These are phyloP conservation scores for Drosophila lacertosa DNA, from an alignment of 1,140 invertebrate species.

Conservation along the genomic window DNA sequence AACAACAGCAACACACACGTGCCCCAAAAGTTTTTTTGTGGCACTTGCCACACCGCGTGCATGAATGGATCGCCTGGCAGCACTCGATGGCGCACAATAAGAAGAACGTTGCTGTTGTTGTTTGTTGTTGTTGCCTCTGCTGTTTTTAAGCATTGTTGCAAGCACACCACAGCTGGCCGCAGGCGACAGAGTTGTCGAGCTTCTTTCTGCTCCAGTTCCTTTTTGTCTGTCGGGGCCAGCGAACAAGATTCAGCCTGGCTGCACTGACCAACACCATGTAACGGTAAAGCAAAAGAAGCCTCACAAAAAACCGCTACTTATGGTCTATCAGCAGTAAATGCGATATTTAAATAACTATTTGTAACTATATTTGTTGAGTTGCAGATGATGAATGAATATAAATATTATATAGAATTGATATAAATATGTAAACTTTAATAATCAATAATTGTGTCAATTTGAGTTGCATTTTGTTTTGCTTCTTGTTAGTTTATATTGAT, in stretches of 20 bases:
- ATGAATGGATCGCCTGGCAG: conserved; percentile 46
- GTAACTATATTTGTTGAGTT: too few species aligned
- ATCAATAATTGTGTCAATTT: too few species aligned
- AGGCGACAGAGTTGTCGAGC: conserved; percentile 49
- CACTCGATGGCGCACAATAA: conserved; percentile 28
- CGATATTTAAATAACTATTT: too few species aligned
- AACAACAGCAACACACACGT: conserved; percentile 42
- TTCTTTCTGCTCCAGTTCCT: conserved; percentile 19
- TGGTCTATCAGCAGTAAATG: too few species aligned
- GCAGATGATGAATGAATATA: too few species aligned
- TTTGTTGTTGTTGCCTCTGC: conserved; percentile 7
- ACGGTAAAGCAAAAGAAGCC: background rate
- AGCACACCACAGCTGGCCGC: conserved; percentile 39
- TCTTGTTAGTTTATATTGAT: too few species aligned
- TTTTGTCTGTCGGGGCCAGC: background rate
- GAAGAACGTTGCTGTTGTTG: conserved; percentile 8
- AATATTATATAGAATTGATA: too few species aligned
- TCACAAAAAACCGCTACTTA: too few species aligned
- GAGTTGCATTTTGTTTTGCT: too few species aligned
- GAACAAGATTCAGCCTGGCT: too few species aligned
- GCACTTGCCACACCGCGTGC: conserved; percentile 63
- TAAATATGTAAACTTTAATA: too few species aligned
- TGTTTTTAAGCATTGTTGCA: conserved; percentile 59
- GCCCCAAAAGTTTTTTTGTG: conserved; percentile 30
- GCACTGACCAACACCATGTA: too few species aligned